Base-by-base conservation (phyloP, 2,888 invertebrate genomes). In the Amphipoea oculea region DNA sequence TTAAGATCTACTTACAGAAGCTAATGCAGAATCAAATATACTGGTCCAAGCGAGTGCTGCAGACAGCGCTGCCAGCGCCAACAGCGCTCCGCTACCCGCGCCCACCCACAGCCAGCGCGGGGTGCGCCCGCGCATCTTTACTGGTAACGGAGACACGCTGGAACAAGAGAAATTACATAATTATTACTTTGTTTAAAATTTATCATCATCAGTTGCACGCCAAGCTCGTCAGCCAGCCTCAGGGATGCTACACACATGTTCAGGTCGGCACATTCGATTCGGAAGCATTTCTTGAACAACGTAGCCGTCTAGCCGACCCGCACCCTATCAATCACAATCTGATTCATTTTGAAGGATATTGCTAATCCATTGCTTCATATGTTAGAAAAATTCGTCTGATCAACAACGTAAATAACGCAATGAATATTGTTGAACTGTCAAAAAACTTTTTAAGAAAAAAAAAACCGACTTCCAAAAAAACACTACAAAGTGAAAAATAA, bases 1-100 rank as follows among this genome's bases (percentile, higher is more conserved):
- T 48, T 57, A 9, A 48, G 48, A 48, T 48, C 12, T 48, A 65
- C 65, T 65, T 23, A 96, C 97, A 73, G 92, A 91, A 70, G 93
- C 92, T 23, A 97, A 89, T 4, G 94, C 93, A 0, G 95, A 91
- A 84, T 96, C 96, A 86, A 97, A 97, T 82, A 97, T 95, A 57
- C 90, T 87, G 57, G 92, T 90, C 96, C 96, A 96, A 2, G 92
- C 90, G 48, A 96, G 92, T 2, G 96, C 95, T 48, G 94, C 91
- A 60, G 92, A 92, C 23, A 96, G 90, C 0, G 95, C 94, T 2
- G 90, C 91, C 36, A 92, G 86, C 4, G 96, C 95, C 42, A 95
- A 86, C 77, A 96, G 86, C 11, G 93, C 94, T 36, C 93, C 92
- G 63, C 91, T 92, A 74, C 92, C 92, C 17, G 92, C 93, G 63